Base-by-base conservation (phyloP, 37 sponge, comb jelly and placozoan species). In the Mnemiopsis leidyi region DNA sequence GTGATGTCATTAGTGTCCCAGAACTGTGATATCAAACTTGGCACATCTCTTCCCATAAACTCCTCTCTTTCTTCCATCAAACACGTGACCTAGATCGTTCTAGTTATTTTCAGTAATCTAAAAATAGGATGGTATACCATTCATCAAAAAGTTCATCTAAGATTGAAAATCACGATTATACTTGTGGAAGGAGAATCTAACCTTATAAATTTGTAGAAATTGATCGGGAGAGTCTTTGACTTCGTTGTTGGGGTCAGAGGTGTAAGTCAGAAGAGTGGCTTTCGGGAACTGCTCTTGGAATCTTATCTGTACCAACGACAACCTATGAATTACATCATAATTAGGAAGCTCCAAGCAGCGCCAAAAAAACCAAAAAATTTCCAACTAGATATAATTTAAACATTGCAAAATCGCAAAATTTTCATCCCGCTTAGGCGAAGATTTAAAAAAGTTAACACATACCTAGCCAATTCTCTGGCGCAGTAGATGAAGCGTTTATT, bases 241-340 rank as follows among this genome's bases (percentile, higher is more conserved):
- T 13, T 85, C 90, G 0, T 1, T 28, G 28, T 1, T n/a, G 9
- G 90, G 90, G 5, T 38, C 61, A 5, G 40, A 40, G 1, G 90
- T 85, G 90, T 85, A 85, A 61, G 9, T 40, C 28, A 85, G 48
- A 2, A 85, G 40, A 23, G 90, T 28, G 24, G 90, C 90, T 39
- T 33, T 38, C 3, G 90, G 90, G 30, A 85, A 85, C 90, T 85
- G 90, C 90, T 85, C 90, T 37, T 85, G 90, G 90, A 85, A 85
- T 33, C 90, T 13, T 33, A 37, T 85, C 61, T n/a, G 25, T n/a
- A 71, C 30, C 7, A 29, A 28, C 5, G 75, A 71, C 75, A 28
- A n/a, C 75, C 75, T 71, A 25, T 23, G n/a, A 48, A 48, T 13
- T 18, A 48, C 5, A 48, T 48, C 13, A 48, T 48, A 18, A 48